phyloP scores from a whole-genome alignment of 1,140 invertebrate genomes.

The Platyura marginata region DNA sequence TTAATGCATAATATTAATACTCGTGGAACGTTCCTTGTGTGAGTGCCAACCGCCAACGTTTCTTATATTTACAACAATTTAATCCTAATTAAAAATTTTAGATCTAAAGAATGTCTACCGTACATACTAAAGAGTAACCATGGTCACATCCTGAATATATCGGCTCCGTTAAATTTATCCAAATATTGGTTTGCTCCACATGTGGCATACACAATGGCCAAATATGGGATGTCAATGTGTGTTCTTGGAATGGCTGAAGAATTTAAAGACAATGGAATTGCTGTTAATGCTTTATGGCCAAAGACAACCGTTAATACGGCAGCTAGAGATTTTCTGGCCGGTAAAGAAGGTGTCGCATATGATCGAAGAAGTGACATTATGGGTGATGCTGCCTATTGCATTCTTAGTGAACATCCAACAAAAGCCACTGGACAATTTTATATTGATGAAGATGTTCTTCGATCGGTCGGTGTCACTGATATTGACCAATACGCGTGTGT shows the following conservation, averaged over 20 bases:
- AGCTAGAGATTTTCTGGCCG: constrained; percentile 82
- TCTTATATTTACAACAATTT: no score
- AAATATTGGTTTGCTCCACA: constrained; percentile 78
- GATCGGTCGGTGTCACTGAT: constrained; percentile 61
- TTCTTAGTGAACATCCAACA: constrained; percentile 54
- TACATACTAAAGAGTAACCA: constrained; percentile 68
- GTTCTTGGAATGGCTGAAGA: constrained; percentile 87
- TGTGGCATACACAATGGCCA: constrained; percentile 90
- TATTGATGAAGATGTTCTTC: constrained; percentile 85
- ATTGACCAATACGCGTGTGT: constrained; percentile 78
- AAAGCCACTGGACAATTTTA: constrained; percentile 74
- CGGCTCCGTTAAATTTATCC: constrained; percentile 76
- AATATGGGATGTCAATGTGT: constrained; percentile 97
- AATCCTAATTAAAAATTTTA: no score
- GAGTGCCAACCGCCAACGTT: neutral
- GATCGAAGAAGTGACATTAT: constrained; percentile 76
- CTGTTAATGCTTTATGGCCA: constrained; percentile 91
- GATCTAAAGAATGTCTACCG: constrained; percentile 66
- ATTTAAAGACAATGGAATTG: constrained; percentile 60
- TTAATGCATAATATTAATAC: constrained; percentile 79
- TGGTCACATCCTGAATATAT: constrained; percentile 86
- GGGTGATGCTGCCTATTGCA: constrained; percentile 78
- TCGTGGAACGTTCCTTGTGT: constrained; percentile 77
- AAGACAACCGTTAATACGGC: constrained; percentile 82
- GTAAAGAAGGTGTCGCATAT: constrained; percentile 31